Evolutionary conservation across 2,797 vertebrate genomes (phyloP), one percentile per base, ranked within the genome.

Genomic region (Rhinella marina): DNA sequence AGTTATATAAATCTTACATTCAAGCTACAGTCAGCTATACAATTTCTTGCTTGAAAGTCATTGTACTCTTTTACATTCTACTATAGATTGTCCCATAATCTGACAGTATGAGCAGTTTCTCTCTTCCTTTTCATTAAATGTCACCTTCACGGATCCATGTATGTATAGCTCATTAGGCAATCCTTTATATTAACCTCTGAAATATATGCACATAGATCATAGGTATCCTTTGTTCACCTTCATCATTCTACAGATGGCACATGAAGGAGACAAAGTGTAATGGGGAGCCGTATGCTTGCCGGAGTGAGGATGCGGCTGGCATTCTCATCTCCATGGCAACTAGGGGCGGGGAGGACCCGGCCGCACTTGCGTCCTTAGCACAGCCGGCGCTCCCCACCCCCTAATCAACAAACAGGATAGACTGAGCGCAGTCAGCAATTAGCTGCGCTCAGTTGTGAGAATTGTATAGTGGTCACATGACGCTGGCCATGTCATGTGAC

Each of bases 131-230:
- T n/a, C 29, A 25, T 68, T 68, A 25, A 25, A 14, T 29, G 13
- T 68, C 25, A 68, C n/a, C 64, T 14, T 68, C 64, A 11, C 12
- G n/a, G 25, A 32, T 70, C 68, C 27, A 70, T 9, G 68, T 27
- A 70, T 70, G 68, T 70, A 70, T 32, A 16, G 68, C 68, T 70
- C 68, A 70, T 70, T 70, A 70, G 27, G 3, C 29, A 70, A 70
- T 32, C 68, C 68, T 32, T 7, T 32, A 29, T 32, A 32, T 17
- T 70, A 29, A 70, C 68, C 68, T 32, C 68, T 17, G 68, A 70
- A 29, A 32, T 32, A 32, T 32, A 32, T 70, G 68, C 14, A 70
- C 9, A 70, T 32, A 17, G 25, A 70, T 16, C 25, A 32, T 70
- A 29, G 66, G 14, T 32, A 13, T 70, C 16, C 12, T 32, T 32